A percentile compares a stretch with the other conserved stretches of the same genome.
phyloP scores from a whole-genome alignment of 1,140 invertebrate species.

The Phthorimaea operculella region DNA sequence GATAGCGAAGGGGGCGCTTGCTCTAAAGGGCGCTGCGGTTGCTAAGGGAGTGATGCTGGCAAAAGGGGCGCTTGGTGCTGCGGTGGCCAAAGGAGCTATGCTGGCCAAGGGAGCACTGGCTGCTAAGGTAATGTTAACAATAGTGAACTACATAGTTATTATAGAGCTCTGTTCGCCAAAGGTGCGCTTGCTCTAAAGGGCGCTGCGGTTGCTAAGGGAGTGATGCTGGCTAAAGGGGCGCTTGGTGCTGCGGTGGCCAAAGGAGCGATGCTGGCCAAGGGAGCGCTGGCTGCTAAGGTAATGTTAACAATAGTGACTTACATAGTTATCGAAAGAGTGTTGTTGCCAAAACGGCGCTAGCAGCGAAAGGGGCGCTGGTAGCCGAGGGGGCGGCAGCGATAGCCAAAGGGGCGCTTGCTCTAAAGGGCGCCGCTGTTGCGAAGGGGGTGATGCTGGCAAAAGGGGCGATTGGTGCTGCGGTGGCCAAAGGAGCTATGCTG shows the following conservation, averaged over 20 bases:
- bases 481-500: too few relatives aligned
- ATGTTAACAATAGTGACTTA: too few relatives aligned
- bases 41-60: background rate
- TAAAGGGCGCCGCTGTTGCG: background rate
- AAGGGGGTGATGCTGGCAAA: too few relatives aligned
- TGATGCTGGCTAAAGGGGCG: too few relatives aligned
- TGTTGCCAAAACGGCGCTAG: background rate
- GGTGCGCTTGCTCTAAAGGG: too few relatives aligned
- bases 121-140: background rate
- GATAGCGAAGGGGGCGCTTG: too few relatives aligned
- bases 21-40: conserved; percentile 1
- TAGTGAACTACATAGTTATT: too few relatives aligned
- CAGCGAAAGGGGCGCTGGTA: background rate
- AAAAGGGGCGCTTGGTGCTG: background rate
- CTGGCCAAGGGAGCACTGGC: background rate
- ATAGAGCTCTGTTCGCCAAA: background rate
- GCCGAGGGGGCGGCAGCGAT: background rate
- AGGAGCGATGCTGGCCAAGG: background rate
- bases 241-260: background rate
- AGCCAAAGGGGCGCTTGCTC: background rate
- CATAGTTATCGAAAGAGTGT: too few relatives aligned
- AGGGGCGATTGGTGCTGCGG: too few relatives aligned
- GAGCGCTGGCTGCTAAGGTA: too few relatives aligned
- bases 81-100: background rate
- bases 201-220: too few relatives aligned